Evolutionary conservation across 2,113 vertebrate species (phyloP).

Genomic region (Herpailurus yagouaroundi): DNA sequence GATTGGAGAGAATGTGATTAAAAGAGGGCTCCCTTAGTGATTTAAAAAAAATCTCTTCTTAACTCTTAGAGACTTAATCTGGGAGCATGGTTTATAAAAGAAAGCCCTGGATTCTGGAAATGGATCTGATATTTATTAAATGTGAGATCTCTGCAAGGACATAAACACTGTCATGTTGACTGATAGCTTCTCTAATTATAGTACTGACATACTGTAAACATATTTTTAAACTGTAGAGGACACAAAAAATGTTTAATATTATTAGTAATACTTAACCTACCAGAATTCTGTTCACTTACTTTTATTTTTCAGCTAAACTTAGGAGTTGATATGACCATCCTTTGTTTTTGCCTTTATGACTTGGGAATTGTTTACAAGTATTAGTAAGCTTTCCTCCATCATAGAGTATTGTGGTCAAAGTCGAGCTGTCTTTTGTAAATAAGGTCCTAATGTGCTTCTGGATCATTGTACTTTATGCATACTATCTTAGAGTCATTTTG

Average conservation of each 20-base stretch:
- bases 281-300: not conserved
- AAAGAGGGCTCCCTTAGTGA: not conserved
- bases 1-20: not conserved
- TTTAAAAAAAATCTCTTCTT: not conserved
- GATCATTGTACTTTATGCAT: not conserved
- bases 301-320: not conserved
- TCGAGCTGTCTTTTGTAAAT: not conserved
- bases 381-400: not conserved
- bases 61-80: not conserved
- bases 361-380: not conserved
- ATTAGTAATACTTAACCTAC: not conserved
- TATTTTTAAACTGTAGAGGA: not conserved
- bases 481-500: not conserved
- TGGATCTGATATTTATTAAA: not conserved
- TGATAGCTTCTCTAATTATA: not conserved
- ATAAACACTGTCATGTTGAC: not conserved
- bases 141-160: not conserved
- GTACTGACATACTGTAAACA: not conserved
- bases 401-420: not conserved
- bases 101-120: not conserved
- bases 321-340: not conserved
- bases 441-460: not conserved
- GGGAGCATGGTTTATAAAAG: not conserved
- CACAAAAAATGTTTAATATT: not conserved
- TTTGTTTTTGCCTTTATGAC: not conserved